A percentile compares a stretch with the other conserved stretches of the same genome.
Evolutionary conservation across 2,113 vertebrate genomes (phyloP).

Genomic region (Anguilla japonica): DNA sequence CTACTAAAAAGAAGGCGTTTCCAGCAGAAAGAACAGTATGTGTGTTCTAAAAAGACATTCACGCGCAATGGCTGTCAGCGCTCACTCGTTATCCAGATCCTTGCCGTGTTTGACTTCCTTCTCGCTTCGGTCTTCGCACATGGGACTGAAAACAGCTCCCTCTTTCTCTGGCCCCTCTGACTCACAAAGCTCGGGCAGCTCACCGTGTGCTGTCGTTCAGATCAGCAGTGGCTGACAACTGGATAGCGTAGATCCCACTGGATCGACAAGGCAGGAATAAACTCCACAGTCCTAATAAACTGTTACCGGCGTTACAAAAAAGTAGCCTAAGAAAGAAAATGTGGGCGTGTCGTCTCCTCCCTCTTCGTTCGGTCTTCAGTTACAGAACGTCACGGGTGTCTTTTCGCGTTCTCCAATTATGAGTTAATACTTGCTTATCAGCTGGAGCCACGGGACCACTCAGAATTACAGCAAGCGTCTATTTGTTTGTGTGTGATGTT

Average conservation of each 20-base stretch:
- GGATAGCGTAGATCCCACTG: not conserved
- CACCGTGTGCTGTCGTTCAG: not conserved
- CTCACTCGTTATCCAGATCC: not conserved
- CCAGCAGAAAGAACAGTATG: not conserved
- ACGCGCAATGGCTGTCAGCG: not conserved
- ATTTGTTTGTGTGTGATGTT: not conserved
- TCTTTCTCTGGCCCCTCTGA: not conserved
- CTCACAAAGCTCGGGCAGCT: not conserved
- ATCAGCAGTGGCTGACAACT: not conserved
- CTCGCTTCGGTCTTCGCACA: not conserved
- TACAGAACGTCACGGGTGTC: not conserved
- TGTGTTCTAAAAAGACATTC: not conserved
- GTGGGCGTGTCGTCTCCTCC: too few relatives aligned
- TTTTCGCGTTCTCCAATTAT: not conserved
- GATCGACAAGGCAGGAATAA: not conserved
- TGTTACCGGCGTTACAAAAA: not conserved
- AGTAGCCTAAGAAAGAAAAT: not conserved
- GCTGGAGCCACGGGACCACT: not conserved
- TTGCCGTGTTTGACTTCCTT: not conserved
- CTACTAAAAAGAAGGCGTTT: not conserved
- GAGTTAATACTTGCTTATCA: not conserved
- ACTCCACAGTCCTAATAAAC: not conserved
- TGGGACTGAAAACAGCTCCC: not conserved
- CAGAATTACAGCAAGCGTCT: not conserved
- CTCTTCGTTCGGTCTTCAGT: not conserved